Evolutionary conservation across 2,797 vertebrate species (phyloP), one percentile per base, ranked within the genome.

Genomic region (Pipistrellus kuhlii): DNA sequence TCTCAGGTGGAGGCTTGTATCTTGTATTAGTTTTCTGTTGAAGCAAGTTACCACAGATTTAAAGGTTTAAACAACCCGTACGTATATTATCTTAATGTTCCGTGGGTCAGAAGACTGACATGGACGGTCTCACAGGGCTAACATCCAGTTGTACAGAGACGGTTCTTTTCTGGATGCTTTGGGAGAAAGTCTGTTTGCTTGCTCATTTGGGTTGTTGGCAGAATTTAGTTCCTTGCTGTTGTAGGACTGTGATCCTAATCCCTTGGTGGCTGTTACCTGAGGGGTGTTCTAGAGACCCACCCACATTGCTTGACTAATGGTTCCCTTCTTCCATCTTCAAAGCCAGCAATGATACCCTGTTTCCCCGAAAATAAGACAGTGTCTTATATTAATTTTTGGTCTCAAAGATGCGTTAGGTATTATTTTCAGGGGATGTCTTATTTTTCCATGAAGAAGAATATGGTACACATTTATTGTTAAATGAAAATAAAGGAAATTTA

Each of bases 21-120:
- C 51, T 73, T 55, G 15, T 41, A 15, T 75, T 95, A 12, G 27
- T 68, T 95, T 91, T 87, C 46, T 81, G 15, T 27, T 86, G 30
- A 85, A 62, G 80, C 21, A 62, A 62, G 53, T 38, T 10, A 57
- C 15, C 68, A 81, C 41, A 82, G 32, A 76, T 8, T 66, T 27
- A 30, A 12, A 30, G 10, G 6, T 10, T 88, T 30, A 88, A 78
- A 35, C 6, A 64, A 69, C 68, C 71, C n/a, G 6, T 10, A 8
- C n/a, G n/a, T 44, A 25, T 64, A 25, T 64, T 44, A 32, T 68
- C 46, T 35, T 76, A 51, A 17, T 25, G 5, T 62, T 72, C 41
- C 27, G 11, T 9, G 59, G 25, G 35, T 68, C 41, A 64, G n/a
- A 81, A 75, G 69, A n/a, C 32, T 35, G 51, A 25, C 30, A 30